Base-by-base conservation (phyloP, 2,888 invertebrate genomes). In the Chrysina gloriosa region DNA sequence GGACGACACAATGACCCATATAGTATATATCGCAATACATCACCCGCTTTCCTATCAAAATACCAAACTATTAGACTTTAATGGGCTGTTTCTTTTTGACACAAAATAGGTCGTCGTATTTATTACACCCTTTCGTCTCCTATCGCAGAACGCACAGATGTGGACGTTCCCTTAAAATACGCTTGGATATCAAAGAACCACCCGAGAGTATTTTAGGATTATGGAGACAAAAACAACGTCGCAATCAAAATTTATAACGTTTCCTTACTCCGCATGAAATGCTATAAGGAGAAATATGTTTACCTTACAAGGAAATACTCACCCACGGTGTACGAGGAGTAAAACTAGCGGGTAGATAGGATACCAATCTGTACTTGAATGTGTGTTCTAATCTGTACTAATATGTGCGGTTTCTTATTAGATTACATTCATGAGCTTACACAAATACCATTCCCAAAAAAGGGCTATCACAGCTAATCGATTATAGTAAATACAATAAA, bases 11-110 rank as follows among this genome's bases (percentile, higher is more conserved):
- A 29, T 52, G 31, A 31, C 52, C 52, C 31, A 48, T 23, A 48
- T 48, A 48, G 25, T 52, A 52, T 19, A 16, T 31, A 31, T 52
- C 19, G 31, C 52, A 3, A 52, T 52, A 52, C 52, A 19, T 52
- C 31, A 14, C 9, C 31, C 9, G 31, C 52, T 31, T 52, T 71
- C 67, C 64, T 63, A 68, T 69, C 69, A 67, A 69, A 66, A 68
- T 69, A 63, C 69, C 34, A 36, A 69, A 65, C 70, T 71, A 71
- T 71, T 69, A 71, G 71, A 67, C 71, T 69, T 69, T 71, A 71
- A 71, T 71, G 67, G 71, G 47, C 65, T 54, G 69, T 39, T 42
- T 61, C 58, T 36, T 63, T 67, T 67, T 71, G 42, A 25, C 34
- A 25, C 11, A 48, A 64, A 48, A 64, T 50, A 36, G 64, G 64